Conservation (phyloP, 2,888 invertebrate genomes). For the Myopa testacea region DNA sequence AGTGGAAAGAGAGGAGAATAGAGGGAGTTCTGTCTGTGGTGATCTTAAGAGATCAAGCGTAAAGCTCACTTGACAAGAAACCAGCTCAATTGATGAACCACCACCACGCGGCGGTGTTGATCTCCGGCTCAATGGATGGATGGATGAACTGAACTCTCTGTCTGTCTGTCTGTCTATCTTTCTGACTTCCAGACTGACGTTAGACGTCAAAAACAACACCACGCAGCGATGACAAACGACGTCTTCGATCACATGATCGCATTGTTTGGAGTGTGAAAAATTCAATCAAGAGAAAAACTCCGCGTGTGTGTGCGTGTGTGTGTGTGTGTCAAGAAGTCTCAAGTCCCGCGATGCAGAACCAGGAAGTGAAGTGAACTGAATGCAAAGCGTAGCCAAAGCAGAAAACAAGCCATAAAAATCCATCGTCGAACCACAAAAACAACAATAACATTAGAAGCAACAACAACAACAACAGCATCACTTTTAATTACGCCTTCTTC, state of each 20-base stretch:
- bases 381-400: not conserved
- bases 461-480: not conserved
- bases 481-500: not conserved
- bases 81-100: conserved; percentile 4
- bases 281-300: not conserved
- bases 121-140: not conserved
- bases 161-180: not conserved
- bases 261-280: conserved; percentile 25
- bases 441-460: not conserved
- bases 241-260: not conserved
- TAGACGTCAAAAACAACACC: not conserved
- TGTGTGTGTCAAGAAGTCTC: not conserved
- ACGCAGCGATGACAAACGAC: conserved; percentile 18
- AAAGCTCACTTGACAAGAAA: not conserved
- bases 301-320: not conserved
- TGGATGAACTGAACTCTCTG: not conserved
- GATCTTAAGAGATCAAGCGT: not conserved
- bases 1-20: too few species aligned
- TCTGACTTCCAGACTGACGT: not conserved
- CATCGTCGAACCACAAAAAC: not conserved
- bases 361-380: conserved; percentile 8
- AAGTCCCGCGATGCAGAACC: conserved; percentile 1
- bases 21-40: too few species aligned
- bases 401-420: not conserved
- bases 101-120: not conserved